Base-by-base conservation (phyloP, 1,140 invertebrate species). In the Magallana angulata region DNA sequence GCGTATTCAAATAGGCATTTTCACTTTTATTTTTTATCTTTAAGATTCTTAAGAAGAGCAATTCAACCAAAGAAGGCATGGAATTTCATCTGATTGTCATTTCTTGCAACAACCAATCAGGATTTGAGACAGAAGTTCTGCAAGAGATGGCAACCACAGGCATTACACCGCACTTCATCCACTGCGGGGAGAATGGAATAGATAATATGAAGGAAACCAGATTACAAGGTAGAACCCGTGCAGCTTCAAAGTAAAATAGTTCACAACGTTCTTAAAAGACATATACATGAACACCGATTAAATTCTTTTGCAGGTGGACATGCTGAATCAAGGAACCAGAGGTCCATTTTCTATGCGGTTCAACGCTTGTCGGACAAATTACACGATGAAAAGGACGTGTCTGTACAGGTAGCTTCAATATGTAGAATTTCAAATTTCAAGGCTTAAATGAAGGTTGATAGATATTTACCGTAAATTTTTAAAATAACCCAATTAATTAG, bases 381-480 rank as follows among this genome's bases (percentile, higher is more conserved):
- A 59, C n/a, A 87, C 24, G 30, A 71, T 12, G 30, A 30, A 85
- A 58, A 59, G 36, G 59, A 85, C 87, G 84, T 84, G 82, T 64
- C 30, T 86, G 7, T 88, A 56, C 9, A 68, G 84, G 12, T 82
- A 71, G n/a, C 82, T 85, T 6, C 30, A 48, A 76, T 14, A 30
- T 6, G 2, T 48, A 5, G 36, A 48, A 2, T 24, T 24, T 24
- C 24, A 24, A 24, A 24, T 24, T 24, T 24, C 24, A 24, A 24
- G 24, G 24, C 24, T 24, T 24, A 24, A 24, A 24, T 24, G 24
- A 24, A 24, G 24, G 0, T 24, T 24, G 0, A 24, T 24, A 24
- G 24, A 24, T 24, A 24, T 24, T 24, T 24, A 24, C 24, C 24
- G 24, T 24, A 24, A 24, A 24, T 24, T 0, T 24, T 48, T 36